Percentiles rank a stretch among this genome's conserved stretches.
Evolutionary conservation across 2,797 vertebrate species (phyloP).

Genomic region (Diplodus puntazzo): DNA sequence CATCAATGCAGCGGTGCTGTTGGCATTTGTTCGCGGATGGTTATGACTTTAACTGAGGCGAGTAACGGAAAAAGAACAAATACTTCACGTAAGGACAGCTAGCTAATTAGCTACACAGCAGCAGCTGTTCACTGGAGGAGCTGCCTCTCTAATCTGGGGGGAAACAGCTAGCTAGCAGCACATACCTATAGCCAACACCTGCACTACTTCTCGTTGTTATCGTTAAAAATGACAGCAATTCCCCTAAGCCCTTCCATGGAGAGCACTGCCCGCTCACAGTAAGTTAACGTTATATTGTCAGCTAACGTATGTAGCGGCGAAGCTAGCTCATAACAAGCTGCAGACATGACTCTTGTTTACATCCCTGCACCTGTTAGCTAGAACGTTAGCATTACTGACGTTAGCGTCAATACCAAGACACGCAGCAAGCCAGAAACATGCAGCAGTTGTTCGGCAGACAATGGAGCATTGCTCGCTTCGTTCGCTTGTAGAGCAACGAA

Average conservation of each 20-base stretch:
- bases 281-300: no score
- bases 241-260: no score
- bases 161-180: conserved; percentile 52
- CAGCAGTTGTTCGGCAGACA: conserved; percentile 8
- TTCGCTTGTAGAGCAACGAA: background rate
- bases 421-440: conserved; percentile 27
- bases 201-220: background rate
- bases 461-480: background rate
- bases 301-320: background rate
- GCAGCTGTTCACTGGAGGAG: background rate
- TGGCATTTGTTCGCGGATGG: background rate
- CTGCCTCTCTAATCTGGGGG: conserved; percentile 1
- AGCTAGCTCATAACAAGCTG: conserved; percentile 31
- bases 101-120: conserved; percentile 31
- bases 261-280: no score
- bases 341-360: conserved; percentile 74
- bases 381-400: conserved; percentile 50
- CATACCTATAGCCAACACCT: conserved; percentile 36
- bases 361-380: conserved; percentile 75
- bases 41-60: background rate
- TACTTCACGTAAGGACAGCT: background rate
- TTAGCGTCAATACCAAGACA: conserved; percentile 31
- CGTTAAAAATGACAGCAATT: background rate
- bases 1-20: background rate
- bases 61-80: accelerated